A percentile compares a stretch with the other conserved stretches of the same genome.
phyloP scores from a whole-genome alignment of 2,797 vertebrate species.

The Pelodytes ibericus region DNA sequence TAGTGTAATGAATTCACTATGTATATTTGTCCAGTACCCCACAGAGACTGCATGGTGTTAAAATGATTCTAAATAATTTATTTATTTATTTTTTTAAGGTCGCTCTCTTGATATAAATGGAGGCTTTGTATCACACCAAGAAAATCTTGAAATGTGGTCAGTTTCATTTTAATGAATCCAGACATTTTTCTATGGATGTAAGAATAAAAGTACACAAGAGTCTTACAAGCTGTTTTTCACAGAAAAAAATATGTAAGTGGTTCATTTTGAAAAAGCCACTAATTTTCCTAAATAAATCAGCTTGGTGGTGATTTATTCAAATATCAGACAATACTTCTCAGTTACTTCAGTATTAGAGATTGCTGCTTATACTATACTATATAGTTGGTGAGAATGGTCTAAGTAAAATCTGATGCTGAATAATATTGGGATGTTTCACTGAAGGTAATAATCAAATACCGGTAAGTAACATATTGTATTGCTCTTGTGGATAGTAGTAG shows the following conservation, averaged over 20 bases:
- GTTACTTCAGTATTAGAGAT: neutral
- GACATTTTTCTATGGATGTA: slow-evolving; percentile 36
- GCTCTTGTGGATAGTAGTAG: too few relatives aligned
- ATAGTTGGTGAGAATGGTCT: too few relatives aligned
- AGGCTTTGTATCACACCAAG: slow-evolving; percentile 33
- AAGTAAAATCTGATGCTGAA: too few relatives aligned
- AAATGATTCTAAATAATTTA: slow-evolving; percentile 10
- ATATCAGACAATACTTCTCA: neutral
- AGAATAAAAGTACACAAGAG: slow-evolving; percentile 29
- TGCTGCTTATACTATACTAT: too few relatives aligned
- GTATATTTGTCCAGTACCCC: slow-evolving; percentile 24
- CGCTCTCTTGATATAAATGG: slow-evolving; percentile 35
- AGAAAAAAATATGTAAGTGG: slow-evolving; percentile 21
- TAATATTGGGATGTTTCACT: too few relatives aligned
- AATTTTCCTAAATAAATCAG: slow-evolving; percentile 10
- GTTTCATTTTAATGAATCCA: slow-evolving; percentile 33
- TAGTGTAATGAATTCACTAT: slow-evolving; percentile 28
- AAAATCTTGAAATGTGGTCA: slow-evolving; percentile 37
- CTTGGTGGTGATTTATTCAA: neutral
- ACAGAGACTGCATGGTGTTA: slow-evolving; percentile 11
- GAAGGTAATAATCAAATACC: too few relatives aligned
- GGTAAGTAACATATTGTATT: too few relatives aligned
- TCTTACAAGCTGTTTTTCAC: slow-evolving; percentile 19
- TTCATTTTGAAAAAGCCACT: slow-evolving; percentile 8
- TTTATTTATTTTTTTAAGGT: slow-evolving; percentile 34